Conservation (phyloP, 2,797 vertebrate species). For the Bovichtus variegatus region DNA sequence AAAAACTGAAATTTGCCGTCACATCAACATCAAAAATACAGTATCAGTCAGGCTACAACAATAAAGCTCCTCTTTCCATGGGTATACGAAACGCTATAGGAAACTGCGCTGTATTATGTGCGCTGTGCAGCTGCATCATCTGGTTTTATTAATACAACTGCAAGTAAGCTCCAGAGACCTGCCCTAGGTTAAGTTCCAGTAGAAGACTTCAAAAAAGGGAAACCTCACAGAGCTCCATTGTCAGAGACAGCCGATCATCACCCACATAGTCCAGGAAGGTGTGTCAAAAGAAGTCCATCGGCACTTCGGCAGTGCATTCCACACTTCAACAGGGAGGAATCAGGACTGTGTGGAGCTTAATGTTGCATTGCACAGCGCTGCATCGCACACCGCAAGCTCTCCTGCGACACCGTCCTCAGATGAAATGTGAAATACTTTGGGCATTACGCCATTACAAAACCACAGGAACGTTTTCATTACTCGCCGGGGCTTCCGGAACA, state of each 20-base stretch:
- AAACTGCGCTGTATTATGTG: background rate
- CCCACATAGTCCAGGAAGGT: slow-evolving; percentile 32
- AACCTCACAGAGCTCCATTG: slow-evolving; percentile 46
- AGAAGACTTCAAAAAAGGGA: slow-evolving; percentile 23
- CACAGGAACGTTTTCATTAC: slow-evolving; percentile 78
- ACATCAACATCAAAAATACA: background rate
- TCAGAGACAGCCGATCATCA: slow-evolving; percentile 44
- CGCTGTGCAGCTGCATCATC: background rate
- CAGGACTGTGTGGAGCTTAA: background rate
- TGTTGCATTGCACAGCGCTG: background rate
- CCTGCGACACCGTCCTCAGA: slow-evolving; percentile 53
- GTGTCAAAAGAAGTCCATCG: slow-evolving; percentile 37
- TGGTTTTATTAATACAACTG: slow-evolving; percentile 12
- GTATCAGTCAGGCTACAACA: background rate
- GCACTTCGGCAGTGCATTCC: slow-evolving; percentile 36
- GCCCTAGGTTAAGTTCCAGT: slow-evolving; percentile 22
- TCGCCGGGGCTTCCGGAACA: slow-evolving; percentile 73
- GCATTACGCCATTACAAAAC: slow-evolving; percentile 64
- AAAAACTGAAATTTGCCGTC: background rate
- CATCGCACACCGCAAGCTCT: slow-evolving; percentile 1
- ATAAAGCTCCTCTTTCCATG: background rate
- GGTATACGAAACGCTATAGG: background rate
- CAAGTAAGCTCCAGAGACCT: background rate
- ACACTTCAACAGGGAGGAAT: slow-evolving; percentile 42
- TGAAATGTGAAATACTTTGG: slow-evolving; percentile 75